Evolutionary conservation across 2,888 invertebrate species (phyloP).

Genomic region (Eremobia ochroleuca): DNA sequence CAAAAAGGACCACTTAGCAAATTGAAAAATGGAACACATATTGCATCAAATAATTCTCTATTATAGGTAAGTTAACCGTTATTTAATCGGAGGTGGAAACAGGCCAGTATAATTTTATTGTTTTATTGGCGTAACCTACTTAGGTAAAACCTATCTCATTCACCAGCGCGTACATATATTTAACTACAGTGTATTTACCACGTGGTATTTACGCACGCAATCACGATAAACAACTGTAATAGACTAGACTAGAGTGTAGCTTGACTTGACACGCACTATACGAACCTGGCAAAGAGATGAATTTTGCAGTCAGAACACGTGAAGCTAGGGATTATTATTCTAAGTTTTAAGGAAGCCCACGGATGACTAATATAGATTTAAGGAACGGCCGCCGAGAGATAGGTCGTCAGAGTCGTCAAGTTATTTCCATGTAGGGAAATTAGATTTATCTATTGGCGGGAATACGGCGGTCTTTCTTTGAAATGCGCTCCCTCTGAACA

Average conservation of each 20-base stretch:
- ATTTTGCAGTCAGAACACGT: background rate
- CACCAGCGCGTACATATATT: background rate
- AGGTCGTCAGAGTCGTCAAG: too few relatives aligned
- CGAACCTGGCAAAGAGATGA: background rate
- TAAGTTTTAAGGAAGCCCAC: background rate
- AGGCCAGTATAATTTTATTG: background rate
- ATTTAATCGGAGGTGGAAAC: background rate
- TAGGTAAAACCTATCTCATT: conserved; percentile 11
- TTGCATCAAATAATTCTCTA: background rate
- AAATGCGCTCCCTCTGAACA: too few relatives aligned
- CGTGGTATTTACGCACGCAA: conserved; percentile 27
- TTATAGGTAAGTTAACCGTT: background rate
- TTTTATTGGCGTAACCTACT: conserved; percentile 19
- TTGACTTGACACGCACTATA: background rate
- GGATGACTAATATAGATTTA: background rate
- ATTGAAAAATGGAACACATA: background rate
- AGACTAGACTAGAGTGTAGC: background rate
- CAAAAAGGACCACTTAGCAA: too few relatives aligned
- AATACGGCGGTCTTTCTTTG: too few relatives aligned
- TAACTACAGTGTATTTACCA: conserved; percentile 9
- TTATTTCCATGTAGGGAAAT: background rate
- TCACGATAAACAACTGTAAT: background rate
- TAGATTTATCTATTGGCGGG: too few relatives aligned
- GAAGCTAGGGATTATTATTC: background rate
- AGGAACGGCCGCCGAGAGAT: background rate